phyloP scores from a whole-genome alignment of 2,113 vertebrate species.

The Stomatorhinus ivindoensis region DNA sequence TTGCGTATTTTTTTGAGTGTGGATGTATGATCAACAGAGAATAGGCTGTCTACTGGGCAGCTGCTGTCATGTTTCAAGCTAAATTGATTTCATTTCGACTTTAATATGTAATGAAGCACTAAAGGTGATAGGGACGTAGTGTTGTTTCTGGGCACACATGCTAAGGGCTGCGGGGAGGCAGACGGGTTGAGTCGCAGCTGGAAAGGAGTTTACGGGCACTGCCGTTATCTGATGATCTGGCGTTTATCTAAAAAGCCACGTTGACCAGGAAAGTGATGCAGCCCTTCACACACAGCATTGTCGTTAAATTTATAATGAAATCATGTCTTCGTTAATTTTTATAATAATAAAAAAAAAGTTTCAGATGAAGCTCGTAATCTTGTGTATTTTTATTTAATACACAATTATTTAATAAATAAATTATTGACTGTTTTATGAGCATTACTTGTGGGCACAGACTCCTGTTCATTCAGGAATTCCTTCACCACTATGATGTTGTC shows the following conservation, averaged over 20 bases:
- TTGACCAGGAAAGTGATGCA: neutral
- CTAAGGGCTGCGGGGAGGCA: neutral
- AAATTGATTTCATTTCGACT: neutral
- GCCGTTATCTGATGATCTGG: neutral
- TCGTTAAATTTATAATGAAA: neutral
- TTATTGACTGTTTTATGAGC: neutral
- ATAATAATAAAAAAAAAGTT: neutral
- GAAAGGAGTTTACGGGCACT: neutral
- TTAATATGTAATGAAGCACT: neutral
- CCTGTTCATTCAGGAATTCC: neutral
- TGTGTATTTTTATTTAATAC: too few relatives aligned
- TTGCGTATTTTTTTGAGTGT: neutral
- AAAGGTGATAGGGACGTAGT: neutral
- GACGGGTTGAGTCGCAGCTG: neutral
- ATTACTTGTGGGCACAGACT: neutral
- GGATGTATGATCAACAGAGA: neutral
- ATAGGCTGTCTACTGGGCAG: neutral
- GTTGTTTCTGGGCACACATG: neutral
- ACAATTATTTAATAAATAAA: too few relatives aligned
- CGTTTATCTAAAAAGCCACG: neutral
- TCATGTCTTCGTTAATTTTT: neutral
- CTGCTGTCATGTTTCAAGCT: neutral
- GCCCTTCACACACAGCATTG: neutral
- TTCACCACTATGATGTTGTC: neutral
- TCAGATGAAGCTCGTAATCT: neutral